Evolutionary conservation across 2,888 invertebrate species (phyloP).

Genomic region (Teleogryllus oceanicus): DNA sequence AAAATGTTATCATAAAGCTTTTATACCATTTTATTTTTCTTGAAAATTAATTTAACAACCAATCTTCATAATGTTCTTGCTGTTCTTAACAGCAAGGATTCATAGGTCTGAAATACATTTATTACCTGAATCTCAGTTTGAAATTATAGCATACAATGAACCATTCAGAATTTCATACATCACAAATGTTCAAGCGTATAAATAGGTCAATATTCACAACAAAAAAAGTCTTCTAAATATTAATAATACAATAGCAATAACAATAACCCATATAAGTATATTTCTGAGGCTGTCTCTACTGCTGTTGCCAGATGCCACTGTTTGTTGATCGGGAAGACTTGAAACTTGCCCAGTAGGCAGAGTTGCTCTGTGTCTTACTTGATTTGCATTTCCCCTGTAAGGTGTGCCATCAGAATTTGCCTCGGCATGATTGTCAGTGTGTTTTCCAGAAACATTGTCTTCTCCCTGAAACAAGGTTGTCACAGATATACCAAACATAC

Average conservation of each 20-base stretch:
- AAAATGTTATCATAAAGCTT: no score
- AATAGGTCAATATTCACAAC: constrained; percentile 27
- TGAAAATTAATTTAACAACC: no score
- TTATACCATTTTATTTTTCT: no score
- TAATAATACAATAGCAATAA: constrained; percentile 39
- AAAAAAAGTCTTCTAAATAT: constrained; percentile 40
- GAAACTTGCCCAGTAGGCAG: constrained; percentile 49
- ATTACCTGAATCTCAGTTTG: no score
- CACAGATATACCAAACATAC: background rate
- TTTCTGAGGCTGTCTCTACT: constrained; percentile 34
- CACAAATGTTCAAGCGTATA: no score
- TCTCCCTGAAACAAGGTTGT: background rate
- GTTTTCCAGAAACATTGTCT: background rate
- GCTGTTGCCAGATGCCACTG: constrained; percentile 49
- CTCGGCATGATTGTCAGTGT: constrained; percentile 34
- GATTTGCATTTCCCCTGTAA: constrained; percentile 40
- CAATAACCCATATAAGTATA: constrained; percentile 39
- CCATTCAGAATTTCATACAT: no score
- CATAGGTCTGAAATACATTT: no score
- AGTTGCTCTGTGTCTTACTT: constrained; percentile 50
- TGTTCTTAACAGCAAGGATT: no score
- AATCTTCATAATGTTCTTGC: no score
- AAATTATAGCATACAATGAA: no score
- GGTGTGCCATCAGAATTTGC: constrained; percentile 36
- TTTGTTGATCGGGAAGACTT: constrained; percentile 46